phyloP scores from a whole-genome alignment of 2,888 invertebrate genomes.

The Oeneis ivallda region DNA sequence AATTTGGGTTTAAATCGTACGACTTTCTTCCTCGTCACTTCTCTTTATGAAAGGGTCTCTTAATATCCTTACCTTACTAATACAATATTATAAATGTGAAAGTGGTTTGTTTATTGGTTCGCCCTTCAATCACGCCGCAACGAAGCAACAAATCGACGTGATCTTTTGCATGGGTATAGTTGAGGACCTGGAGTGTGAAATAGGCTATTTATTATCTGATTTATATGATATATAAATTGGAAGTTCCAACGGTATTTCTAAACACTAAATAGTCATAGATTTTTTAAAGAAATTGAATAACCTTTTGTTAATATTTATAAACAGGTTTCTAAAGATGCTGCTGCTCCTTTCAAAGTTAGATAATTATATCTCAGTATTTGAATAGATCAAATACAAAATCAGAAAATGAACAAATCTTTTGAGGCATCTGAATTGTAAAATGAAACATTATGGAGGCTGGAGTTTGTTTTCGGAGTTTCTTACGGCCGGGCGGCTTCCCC shows the following conservation, averaged over 20 bases:
- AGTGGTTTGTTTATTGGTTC: too few relatives aligned
- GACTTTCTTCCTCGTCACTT: conserved; percentile 11
- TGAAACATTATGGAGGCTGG: conserved; percentile 36
- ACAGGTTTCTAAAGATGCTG: background rate
- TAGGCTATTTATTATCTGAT: too few relatives aligned
- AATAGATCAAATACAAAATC: conserved; percentile 26
- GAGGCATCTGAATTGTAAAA: conserved; percentile 31
- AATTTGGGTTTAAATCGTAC: background rate
- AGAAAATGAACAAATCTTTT: conserved; percentile 32
- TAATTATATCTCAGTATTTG: conserved; percentile 19
- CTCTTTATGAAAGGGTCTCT: too few relatives aligned
- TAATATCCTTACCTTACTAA: too few relatives aligned
- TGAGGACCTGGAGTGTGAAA: too few relatives aligned
- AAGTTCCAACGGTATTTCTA: too few relatives aligned
- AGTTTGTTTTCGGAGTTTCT: conserved; percentile 38
- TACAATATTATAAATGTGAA: too few relatives aligned
- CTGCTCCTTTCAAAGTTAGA: conserved; percentile 10
- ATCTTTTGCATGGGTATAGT: too few relatives aligned
- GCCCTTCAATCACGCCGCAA: too few relatives aligned
- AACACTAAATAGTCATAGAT: too few relatives aligned
- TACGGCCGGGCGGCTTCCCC: conserved; percentile 35
- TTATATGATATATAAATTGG: too few relatives aligned
- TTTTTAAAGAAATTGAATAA: background rate
- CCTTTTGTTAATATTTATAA: background rate
- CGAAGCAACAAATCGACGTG: too few relatives aligned